Evolutionary conservation across 1,140 invertebrate species (phyloP).

Genomic region (Dermatophagoides farinae): DNA sequence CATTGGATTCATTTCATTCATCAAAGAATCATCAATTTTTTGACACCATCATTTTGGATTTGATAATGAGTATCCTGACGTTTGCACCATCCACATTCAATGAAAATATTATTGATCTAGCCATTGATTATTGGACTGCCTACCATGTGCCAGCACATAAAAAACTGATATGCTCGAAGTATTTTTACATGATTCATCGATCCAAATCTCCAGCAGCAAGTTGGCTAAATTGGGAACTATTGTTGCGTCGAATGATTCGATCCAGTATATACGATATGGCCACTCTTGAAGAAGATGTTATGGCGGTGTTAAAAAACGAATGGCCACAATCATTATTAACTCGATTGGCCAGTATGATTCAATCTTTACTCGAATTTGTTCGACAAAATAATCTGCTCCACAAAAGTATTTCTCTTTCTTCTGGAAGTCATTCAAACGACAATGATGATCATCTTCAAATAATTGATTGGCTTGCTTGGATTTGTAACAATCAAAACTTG

Average conservation of each 20-base stretch:
- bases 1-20: background rate
- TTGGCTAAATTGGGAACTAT: background rate
- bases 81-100: background rate
- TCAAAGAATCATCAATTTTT: background rate
- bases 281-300: background rate
- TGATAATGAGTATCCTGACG: background rate
- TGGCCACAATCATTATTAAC: background rate
- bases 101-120: background rate
- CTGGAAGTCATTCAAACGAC: background rate
- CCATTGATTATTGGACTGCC: background rate
- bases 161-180: background rate
- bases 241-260: background rate
- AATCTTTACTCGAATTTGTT: background rate
- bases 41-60: background rate
- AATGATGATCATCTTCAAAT: background rate
- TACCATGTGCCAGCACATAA: background rate
- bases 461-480: background rate
- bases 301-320: background rate
- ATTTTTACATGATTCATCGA: background rate
- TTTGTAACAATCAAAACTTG: background rate
- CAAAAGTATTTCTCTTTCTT: no score
- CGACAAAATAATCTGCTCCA: background rate
- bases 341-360: background rate
- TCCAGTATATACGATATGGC: background rate
- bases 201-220: background rate